A percentile compares a stretch with the other conserved stretches of the same genome.
Evolutionary conservation across 2,113 vertebrate species (phyloP).

Genomic region (Dunckerocampus dactyliophorus): DNA sequence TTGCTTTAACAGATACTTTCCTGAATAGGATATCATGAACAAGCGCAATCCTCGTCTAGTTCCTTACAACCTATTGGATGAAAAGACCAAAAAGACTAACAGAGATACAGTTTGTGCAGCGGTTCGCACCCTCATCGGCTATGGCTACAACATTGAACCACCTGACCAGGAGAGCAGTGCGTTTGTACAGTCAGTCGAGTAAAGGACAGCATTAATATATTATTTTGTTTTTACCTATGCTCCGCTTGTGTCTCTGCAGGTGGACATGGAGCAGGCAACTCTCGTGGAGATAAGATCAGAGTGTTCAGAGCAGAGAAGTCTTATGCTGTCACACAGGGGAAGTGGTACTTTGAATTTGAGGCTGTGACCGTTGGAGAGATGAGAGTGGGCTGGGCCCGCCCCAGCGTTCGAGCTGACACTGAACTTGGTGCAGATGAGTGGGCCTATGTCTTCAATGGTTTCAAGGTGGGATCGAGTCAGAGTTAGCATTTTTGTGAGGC

Average conservation of each 20-base stretch:
- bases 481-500: neutral
- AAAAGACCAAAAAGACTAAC: slow-evolving; percentile 91
- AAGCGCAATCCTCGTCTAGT: slow-evolving; percentile 89
- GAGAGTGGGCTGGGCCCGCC: slow-evolving; percentile 90
- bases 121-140: slow-evolving; percentile 86
- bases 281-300: slow-evolving; percentile 75
- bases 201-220: neutral
- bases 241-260: slow-evolving; percentile 49
- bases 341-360: slow-evolving; percentile 94
- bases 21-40: slow-evolving; percentile 79
- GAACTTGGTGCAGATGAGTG: slow-evolving; percentile 85
- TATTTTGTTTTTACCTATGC: neutral
- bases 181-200: slow-evolving; percentile 26
- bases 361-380: slow-evolving; percentile 87
- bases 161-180: slow-evolving; percentile 88
- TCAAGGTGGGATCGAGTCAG: slow-evolving; percentile 69
- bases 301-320: slow-evolving; percentile 87
- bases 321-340: slow-evolving; percentile 80
- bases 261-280: slow-evolving; percentile 58
- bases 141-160: slow-evolving; percentile 91
- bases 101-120: slow-evolving; percentile 87
- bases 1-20: slow-evolving; percentile 1
- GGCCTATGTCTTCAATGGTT: slow-evolving; percentile 90
- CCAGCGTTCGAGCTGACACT: slow-evolving; percentile 78
- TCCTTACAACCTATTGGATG: slow-evolving; percentile 87